Evolutionary conservation across 2,888 invertebrate species (phyloP).

Genomic region (Stomorhina lunata): DNA sequence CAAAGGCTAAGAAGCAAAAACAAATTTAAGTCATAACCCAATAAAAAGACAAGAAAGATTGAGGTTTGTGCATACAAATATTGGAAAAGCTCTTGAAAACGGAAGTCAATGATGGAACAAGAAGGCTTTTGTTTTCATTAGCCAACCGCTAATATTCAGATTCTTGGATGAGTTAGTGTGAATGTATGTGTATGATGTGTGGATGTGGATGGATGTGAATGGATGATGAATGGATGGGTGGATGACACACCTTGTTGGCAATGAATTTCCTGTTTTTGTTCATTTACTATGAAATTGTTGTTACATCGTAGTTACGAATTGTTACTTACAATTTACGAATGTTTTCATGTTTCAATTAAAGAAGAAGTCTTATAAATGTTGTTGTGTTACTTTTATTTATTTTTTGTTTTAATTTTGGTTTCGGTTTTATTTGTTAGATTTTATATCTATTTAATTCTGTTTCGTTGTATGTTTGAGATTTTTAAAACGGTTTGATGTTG

Average conservation of each 20-base stretch:
- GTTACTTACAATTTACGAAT: not conserved
- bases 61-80: not conserved
- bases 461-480: slow-evolving; percentile 45
- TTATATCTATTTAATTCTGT: slow-evolving; percentile 58
- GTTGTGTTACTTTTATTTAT: not conserved
- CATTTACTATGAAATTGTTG: not conserved
- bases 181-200: not conserved
- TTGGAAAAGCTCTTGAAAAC: slow-evolving; percentile 29
- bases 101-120: slow-evolving; percentile 64
- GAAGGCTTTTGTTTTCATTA: slow-evolving; percentile 42
- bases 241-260: slow-evolving; percentile 65
- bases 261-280: slow-evolving; percentile 65
- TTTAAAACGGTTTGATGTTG: slow-evolving; percentile 52
- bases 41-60: not conserved
- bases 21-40: not conserved
- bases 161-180: too few relatives aligned
- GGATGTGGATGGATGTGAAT: not conserved
- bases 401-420: slow-evolving; percentile 15
- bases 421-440: slow-evolving; percentile 35
- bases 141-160: too few relatives aligned
- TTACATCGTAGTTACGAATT: too few relatives aligned
- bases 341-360: not conserved
- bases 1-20: not conserved
- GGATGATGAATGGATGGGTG: not conserved
- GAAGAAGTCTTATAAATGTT: slow-evolving; percentile 63